Conservation (phyloP, 2,113 vertebrate genomes). For the Pitta sordida region DNA sequence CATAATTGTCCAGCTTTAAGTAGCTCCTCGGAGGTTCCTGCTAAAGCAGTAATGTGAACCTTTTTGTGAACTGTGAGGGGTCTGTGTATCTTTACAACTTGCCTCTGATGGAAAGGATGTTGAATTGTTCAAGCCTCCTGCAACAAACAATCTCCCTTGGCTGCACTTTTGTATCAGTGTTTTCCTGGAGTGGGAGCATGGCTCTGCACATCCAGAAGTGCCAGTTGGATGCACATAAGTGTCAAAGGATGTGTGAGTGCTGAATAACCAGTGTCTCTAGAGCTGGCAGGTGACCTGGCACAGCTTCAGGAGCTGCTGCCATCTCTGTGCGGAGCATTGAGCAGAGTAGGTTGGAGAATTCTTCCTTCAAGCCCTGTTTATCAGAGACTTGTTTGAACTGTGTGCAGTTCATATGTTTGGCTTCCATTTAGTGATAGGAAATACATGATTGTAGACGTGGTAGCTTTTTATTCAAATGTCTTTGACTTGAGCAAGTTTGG, state of each 20-base stretch:
- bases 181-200: background rate
- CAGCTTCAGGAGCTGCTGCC: background rate
- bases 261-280: background rate
- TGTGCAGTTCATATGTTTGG: background rate
- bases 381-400: background rate
- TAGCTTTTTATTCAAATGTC: background rate
- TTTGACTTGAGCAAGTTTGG: background rate
- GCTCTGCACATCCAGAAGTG: background rate
- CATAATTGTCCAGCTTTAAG: background rate
- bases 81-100: background rate
- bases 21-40: background rate
- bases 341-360: constrained; percentile 4
- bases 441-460: background rate
- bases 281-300: background rate
- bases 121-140: background rate
- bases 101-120: background rate
- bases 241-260: background rate
- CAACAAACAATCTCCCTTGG: background rate
- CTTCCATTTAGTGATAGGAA: background rate
- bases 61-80: background rate
- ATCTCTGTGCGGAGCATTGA: background rate
- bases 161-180: background rate
- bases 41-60: background rate
- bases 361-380: background rate
- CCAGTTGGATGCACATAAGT: background rate